A percentile compares a stretch with the other conserved stretches of the same genome.
Conservation (phyloP, 2,113 vertebrate species). For the Gracilinanus agilis region DNA sequence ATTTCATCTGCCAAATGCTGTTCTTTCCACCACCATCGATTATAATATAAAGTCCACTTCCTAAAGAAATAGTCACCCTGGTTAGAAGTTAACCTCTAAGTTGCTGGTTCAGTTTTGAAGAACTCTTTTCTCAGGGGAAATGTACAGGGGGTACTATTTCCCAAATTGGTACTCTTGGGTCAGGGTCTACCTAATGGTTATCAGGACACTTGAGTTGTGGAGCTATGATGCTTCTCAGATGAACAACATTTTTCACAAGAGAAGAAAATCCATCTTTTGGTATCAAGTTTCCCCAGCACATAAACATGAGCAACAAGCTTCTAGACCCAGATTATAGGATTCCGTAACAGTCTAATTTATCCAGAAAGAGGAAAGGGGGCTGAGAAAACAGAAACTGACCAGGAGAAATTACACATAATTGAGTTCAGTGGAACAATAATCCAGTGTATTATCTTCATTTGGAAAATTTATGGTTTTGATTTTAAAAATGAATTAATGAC, state of each 20-base stretch:
- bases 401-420: slow-evolving; percentile 68
- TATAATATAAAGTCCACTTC: background rate
- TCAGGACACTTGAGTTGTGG: background rate
- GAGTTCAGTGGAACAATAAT: slow-evolving; percentile 67
- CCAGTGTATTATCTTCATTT: slow-evolving; percentile 70
- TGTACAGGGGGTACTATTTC: background rate
- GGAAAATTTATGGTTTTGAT: slow-evolving; percentile 55
- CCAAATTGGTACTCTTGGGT: background rate
- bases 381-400: slow-evolving; percentile 33
- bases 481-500: background rate
- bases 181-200: background rate
- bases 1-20: background rate
- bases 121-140: background rate
- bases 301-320: background rate
- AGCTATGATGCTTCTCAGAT: background rate
- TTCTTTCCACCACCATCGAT: background rate
- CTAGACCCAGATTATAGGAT: slow-evolving; percentile 25
- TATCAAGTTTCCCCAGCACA: background rate
- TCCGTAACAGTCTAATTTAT: slow-evolving; percentile 60
- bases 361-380: background rate
- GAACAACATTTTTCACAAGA: background rate
- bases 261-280: background rate
- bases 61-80: background rate
- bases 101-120: background rate
- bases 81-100: background rate